Base-by-base conservation (phyloP, 1,140 invertebrate species). In the Tribolium castaneum region DNA sequence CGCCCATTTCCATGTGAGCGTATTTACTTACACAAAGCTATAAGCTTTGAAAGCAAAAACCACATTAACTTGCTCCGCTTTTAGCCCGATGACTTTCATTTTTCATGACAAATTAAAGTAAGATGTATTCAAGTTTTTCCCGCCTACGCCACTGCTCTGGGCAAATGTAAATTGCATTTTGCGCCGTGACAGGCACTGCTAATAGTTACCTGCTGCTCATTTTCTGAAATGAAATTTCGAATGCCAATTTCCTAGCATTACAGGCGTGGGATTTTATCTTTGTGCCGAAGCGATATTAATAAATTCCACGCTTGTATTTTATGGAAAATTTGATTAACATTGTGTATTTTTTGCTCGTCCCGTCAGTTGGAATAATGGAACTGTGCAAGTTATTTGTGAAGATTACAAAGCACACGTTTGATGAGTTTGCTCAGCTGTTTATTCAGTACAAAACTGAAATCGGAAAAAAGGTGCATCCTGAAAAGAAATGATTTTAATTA, bases 371-470 rank as follows among this genome's bases (percentile, higher is more conserved):
- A 66, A 66, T 66, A 66, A 66, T 66, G 59, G 59, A 35, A 66
- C 19, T 66, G 59, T 66, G 59, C 59, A 35, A 66, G 59, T 66
- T 66, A 35, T 66, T 66, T 66, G 25, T 35, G 10, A 66, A 66
- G 59, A 66, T 66, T 66, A 35, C 59, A 35, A 66, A 66, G 59
- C 59, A 14, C 59, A 66, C 13, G 13, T 66, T 35, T 66, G 59
- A 66, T 66, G 59, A 66, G 35, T 66, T 66, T 66, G 59, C 59
- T 6, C 54, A 22, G 16, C 25, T 66, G n/a, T 66, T 35, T 35
- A 12, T 35, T 22, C 59, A 30, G 30, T 22, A 66, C 30, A 66
- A 66, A 59, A 59, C 1, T 59, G 54, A 25, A 25, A 66, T n/a
- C 35, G 59, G 54, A 59, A 66, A 19, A 66, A 66, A 66, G 30